phyloP scores from a whole-genome alignment of 2,113 vertebrate species.

The Potamarius usumacintae region DNA sequence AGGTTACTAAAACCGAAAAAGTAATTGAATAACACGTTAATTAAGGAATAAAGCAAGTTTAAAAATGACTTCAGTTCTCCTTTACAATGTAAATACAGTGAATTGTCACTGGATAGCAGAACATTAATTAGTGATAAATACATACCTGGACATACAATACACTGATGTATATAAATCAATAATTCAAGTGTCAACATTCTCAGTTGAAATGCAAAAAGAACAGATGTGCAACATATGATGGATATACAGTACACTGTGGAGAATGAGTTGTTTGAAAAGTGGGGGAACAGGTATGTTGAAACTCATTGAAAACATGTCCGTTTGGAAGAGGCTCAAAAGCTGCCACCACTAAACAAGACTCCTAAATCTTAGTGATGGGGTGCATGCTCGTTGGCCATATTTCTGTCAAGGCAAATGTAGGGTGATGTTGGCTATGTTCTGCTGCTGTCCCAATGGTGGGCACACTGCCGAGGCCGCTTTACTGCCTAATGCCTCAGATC shows the following conservation, averaged over 20 bases:
- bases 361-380: constrained; percentile 57
- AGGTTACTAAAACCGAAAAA: too few relatives aligned
- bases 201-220: background rate
- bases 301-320: constrained; percentile 45
- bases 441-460: constrained; percentile 54
- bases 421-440: constrained; percentile 52
- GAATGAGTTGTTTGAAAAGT: constrained; percentile 34
- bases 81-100: background rate
- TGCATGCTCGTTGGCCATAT: constrained; percentile 54
- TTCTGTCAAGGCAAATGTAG: constrained; percentile 56
- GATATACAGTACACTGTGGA: background rate
- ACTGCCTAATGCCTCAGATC: constrained; percentile 50
- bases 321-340: constrained; percentile 48
- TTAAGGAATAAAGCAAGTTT: too few relatives aligned
- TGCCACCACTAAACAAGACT: constrained; percentile 52
- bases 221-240: background rate
- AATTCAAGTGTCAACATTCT: background rate
- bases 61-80: too few relatives aligned
- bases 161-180: background rate
- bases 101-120: background rate
- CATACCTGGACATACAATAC: background rate
- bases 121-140: background rate
- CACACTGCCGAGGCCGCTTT: constrained; percentile 41
- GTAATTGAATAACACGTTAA: too few relatives aligned
- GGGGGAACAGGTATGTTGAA: constrained; percentile 42